A percentile compares a stretch with the other conserved stretches of the same genome.
Evolutionary conservation across 2,888 invertebrate species (phyloP).

Genomic region (Tuta absoluta): DNA sequence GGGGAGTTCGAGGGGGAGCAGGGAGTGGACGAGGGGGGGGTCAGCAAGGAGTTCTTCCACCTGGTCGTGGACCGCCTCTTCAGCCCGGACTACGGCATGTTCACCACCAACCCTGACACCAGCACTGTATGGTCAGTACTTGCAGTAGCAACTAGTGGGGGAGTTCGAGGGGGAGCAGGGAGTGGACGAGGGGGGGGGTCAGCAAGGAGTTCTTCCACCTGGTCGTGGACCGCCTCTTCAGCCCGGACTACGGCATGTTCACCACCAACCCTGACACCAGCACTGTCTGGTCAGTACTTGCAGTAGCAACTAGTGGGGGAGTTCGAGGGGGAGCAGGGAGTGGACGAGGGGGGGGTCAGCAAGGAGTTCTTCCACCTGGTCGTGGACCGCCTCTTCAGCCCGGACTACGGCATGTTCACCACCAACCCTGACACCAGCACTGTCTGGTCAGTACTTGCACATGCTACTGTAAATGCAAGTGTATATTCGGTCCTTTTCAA

Average conservation of each 20-base stretch:
- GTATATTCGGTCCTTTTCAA: too few species aligned
- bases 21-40: conserved; percentile 98
- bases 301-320: conserved; percentile 92
- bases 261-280: conserved; percentile 85
- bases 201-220: conserved; percentile 98
- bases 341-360: conserved; percentile 98
- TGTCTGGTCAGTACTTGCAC: conserved; percentile 84
- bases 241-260: conserved; percentile 97
- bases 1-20: conserved; percentile 98
- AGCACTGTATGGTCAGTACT: conserved; percentile 86
- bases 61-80: conserved; percentile 96
- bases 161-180: conserved; percentile 98
- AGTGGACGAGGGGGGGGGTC: conserved; percentile 96
- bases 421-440: conserved; percentile 85
- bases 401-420: conserved; percentile 95
- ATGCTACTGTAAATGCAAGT: too few species aligned
- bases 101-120: conserved; percentile 86
- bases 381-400: conserved; percentile 96
- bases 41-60: conserved; percentile 98
- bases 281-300: conserved; percentile 85
- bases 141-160: conserved; percentile 88
- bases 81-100: conserved; percentile 97
- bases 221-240: conserved; percentile 95
- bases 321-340: conserved; percentile 96
- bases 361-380: conserved; percentile 98